Conservation (phyloP, 2,797 vertebrate species). For the Rhabdomys pumilio region DNA sequence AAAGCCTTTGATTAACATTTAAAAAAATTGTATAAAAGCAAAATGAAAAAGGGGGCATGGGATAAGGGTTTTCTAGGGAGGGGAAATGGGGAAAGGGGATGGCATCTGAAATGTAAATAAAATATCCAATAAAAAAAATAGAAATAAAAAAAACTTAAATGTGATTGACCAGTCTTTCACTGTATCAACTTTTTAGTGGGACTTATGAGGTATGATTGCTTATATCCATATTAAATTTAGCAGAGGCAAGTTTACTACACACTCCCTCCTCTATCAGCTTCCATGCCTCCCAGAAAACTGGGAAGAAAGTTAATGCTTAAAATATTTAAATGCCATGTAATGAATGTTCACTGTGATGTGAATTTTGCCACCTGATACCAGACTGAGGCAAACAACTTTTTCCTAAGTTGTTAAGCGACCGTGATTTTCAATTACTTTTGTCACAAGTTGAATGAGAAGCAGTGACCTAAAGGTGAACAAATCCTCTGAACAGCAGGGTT, state of each 20-base stretch:
- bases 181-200: background rate
- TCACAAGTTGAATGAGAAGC: constrained; percentile 27
- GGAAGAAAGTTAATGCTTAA: background rate
- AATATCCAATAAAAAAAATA: too few species aligned
- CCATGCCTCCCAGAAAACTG: background rate
- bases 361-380: constrained; percentile 51
- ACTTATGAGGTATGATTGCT: background rate
- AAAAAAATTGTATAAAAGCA: too few species aligned
- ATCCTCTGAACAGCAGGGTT: constrained; percentile 1
- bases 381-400: constrained; percentile 57
- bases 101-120: too few species aligned
- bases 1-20: too few species aligned
- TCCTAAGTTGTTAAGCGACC: constrained; percentile 32
- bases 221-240: constrained; percentile 46
- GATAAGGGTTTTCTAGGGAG: too few species aligned
- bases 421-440: constrained; percentile 71
- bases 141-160: background rate
- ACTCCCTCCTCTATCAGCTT: background rate
- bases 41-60: too few species aligned
- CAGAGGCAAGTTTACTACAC: background rate
- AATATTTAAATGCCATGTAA: background rate
- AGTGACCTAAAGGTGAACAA: constrained; percentile 67
- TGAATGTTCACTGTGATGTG: background rate
- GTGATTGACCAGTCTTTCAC: background rate
- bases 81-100: too few species aligned